These are phyloP conservation scores for Phrixothrix hirtus DNA, from an alignment of 2,888 invertebrate genomes.

Conservation along the genomic window DNA sequence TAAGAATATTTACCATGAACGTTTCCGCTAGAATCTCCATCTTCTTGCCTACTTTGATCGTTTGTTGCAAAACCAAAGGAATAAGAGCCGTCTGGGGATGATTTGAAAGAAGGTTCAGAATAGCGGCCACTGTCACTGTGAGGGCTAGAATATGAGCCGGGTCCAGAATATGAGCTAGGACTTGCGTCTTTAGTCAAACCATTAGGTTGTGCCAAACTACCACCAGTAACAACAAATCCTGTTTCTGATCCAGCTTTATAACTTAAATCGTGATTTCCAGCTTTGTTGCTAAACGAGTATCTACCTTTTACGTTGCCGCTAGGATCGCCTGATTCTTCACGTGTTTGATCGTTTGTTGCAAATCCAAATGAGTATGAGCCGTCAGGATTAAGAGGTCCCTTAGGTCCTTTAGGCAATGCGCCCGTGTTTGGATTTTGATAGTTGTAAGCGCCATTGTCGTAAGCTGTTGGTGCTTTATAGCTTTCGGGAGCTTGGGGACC, in stretches of 20 bases:
- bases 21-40: constrained; percentile 39
- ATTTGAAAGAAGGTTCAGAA: background rate
- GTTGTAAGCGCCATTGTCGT: constrained; percentile 1
- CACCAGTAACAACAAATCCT: constrained; percentile 43
- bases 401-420: background rate
- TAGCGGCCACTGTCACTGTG: background rate
- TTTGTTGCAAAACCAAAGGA: constrained; percentile 38
- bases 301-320: constrained; percentile 37
- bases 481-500: background rate
- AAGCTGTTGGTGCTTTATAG: too few species aligned
- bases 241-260: constrained; percentile 43
- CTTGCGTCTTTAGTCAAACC: constrained; percentile 22
- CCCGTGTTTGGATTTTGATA: background rate
- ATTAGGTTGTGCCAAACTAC: constrained; percentile 38
- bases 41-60: constrained; percentile 40
- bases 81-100: constrained; percentile 41
- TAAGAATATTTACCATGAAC: constrained; percentile 42
- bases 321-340: constrained; percentile 39
- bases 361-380: constrained; percentile 43
- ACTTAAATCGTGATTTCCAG: constrained; percentile 37
- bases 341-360: constrained; percentile 36
- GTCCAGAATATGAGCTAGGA: background rate
- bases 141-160: background rate
- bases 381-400: constrained; percentile 27
- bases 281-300: constrained; percentile 36